A percentile compares a stretch with the other conserved stretches of the same genome.
Evolutionary conservation across 2,113 vertebrate genomes (phyloP).

Genomic region (Cricetomys ansorgei): DNA sequence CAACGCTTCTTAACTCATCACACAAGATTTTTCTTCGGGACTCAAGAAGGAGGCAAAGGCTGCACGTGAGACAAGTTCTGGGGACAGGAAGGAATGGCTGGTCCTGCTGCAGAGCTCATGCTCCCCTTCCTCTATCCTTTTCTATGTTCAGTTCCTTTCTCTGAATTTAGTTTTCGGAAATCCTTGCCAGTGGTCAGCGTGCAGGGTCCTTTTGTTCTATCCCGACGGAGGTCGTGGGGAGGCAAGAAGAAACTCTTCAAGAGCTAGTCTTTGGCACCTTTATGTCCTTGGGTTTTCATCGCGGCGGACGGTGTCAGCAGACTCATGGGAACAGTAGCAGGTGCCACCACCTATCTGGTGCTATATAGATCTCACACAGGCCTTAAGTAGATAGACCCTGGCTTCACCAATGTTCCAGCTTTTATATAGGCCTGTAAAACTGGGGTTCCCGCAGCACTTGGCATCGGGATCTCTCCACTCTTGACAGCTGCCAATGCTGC

Average conservation of each 20-base stretch:
- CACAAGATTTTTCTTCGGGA: not conserved
- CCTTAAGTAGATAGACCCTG: not conserved
- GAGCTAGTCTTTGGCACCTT: not conserved
- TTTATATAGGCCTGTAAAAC: not conserved
- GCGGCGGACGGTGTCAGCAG: not conserved
- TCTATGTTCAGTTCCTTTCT: not conserved
- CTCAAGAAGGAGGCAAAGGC: not conserved
- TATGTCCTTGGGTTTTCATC: not conserved
- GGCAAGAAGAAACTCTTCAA: not conserved
- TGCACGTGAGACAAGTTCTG: not conserved
- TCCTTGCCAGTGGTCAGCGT: not conserved
- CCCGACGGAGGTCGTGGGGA: not conserved
- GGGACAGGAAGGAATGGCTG: not conserved
- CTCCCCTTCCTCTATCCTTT: not conserved
- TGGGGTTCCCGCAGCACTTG: too few species aligned
- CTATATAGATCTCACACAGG: not conserved
- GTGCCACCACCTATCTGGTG: not conserved
- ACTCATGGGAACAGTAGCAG: not conserved
- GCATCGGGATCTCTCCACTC: too few species aligned
- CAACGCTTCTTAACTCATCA: not conserved
- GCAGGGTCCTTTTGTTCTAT: not conserved
- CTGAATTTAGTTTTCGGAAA: constrained; percentile 7
- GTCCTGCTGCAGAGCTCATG: rapidly evolving
- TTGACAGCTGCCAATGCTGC: not conserved
- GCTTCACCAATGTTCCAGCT: not conserved